A percentile compares a stretch with the other conserved stretches of the same genome.
phyloP scores from a whole-genome alignment of 1,140 invertebrate species.

The Drosophila funebris region DNA sequence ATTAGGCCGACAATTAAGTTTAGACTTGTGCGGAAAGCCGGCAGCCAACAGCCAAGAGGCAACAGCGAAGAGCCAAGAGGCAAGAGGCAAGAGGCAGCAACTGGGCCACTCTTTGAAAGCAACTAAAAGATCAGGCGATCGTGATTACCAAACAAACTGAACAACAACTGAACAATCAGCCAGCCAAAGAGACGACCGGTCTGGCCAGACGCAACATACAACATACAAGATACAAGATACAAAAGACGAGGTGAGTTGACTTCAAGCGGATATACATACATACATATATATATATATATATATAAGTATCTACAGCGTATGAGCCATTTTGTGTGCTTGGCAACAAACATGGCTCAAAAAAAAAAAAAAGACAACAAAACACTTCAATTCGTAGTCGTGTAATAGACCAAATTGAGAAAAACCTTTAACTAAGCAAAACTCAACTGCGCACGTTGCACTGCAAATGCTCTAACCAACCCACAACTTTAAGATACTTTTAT shows the following conservation, averaged over 20 bases:
- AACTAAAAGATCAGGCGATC: conserved; percentile 46
- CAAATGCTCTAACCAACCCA: not conserved
- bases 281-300: not conserved
- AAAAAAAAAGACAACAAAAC: conserved; percentile 42
- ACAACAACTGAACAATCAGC: conserved; percentile 28
- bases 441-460: not conserved
- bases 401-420: conserved; percentile 48
- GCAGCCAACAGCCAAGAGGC: conserved; percentile 10
- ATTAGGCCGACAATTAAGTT: conserved; percentile 46
- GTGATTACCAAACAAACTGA: conserved; percentile 49
- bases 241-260: not conserved
- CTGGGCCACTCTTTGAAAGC: conserved; percentile 46
- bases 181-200: conserved; percentile 39
- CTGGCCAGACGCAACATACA: conserved; percentile 20
- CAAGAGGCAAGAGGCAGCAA: conserved; percentile 10
- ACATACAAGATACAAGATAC: not conserved
- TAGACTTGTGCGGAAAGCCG: conserved; percentile 30
- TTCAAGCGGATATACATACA: not conserved
- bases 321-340: conserved; percentile 41
- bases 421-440: conserved; percentile 20
- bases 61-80: not conserved
- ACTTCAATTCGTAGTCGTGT: conserved; percentile 45
- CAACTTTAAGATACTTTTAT: not conserved
- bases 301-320: not conserved
- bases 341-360: conserved; percentile 39